These are phyloP conservation scores for Ceratotherium simum DNA, from an alignment of 2,113 vertebrate species.

Conservation along the genomic window DNA sequence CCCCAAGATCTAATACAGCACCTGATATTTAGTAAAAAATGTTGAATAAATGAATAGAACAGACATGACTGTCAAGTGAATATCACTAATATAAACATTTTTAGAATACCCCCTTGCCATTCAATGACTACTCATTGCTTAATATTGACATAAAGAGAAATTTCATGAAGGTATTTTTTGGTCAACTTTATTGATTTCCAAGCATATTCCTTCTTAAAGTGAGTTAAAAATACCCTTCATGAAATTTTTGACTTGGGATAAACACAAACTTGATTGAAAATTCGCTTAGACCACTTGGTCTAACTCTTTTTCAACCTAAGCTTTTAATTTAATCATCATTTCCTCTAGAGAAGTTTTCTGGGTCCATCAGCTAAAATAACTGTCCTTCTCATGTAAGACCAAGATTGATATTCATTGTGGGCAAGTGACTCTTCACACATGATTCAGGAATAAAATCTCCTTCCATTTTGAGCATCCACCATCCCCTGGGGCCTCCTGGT, in stretches of 20 bases:
- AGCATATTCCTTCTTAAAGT: not conserved
- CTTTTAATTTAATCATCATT: not conserved
- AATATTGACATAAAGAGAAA: not conserved
- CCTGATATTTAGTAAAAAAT: not conserved
- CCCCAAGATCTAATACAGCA: not conserved
- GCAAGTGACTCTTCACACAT: not conserved
- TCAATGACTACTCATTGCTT: not conserved
- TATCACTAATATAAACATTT: not conserved
- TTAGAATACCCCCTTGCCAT: not conserved
- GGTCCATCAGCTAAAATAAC: not conserved
- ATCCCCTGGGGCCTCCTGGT: not conserved
- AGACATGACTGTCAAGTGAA: not conserved
- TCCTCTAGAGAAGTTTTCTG: not conserved
- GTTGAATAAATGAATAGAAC: not conserved
- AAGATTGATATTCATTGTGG: not conserved
- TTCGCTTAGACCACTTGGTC: not conserved
- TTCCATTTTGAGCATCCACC: not conserved
- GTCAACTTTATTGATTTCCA: slow-evolving; percentile 9
- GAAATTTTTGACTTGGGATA: not conserved
- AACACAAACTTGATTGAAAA: not conserved
- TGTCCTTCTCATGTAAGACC: not conserved
- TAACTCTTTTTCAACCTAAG: not conserved
- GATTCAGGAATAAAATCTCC: not conserved
- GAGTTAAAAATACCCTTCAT: not conserved
- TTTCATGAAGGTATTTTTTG: not conserved